These are phyloP conservation scores for Bettongia penicillata DNA, from an alignment of 2,113 vertebrate genomes.

Conservation along the genomic window DNA sequence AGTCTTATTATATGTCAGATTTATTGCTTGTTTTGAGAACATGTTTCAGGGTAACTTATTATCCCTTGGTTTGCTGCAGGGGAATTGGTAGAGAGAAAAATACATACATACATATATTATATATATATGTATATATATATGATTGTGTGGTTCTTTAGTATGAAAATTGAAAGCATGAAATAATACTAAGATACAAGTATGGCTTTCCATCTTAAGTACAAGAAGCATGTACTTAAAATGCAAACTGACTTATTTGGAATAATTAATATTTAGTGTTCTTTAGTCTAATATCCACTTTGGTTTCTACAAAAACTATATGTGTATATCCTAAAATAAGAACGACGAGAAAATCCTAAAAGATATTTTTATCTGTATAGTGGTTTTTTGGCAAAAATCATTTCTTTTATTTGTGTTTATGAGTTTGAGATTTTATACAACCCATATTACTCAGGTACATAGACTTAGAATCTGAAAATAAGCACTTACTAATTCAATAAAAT, in stretches of 20 bases:
- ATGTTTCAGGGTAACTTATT: not conserved
- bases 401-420: not conserved
- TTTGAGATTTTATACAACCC: not conserved
- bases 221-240: not conserved
- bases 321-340: not conserved
- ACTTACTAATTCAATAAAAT: not conserved
- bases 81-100: not conserved
- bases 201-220: not conserved
- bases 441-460: not conserved
- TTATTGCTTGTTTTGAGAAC: not conserved
- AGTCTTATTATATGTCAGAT: not conserved
- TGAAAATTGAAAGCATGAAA: not conserved
- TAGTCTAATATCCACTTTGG: not conserved
- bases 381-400: not conserved
- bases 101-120: not conserved
- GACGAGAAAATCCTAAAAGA: not conserved
- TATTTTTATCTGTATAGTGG: not conserved
- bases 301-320: not conserved
- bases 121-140: not conserved
- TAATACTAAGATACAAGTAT: not conserved
- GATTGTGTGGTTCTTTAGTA: not conserved
- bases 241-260: not conserved
- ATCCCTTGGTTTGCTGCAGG: not conserved
- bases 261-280: not conserved
- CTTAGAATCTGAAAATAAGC: not conserved